Conservation (phyloP, 2,113 vertebrate species). For the Cervus canadensis region DNA sequence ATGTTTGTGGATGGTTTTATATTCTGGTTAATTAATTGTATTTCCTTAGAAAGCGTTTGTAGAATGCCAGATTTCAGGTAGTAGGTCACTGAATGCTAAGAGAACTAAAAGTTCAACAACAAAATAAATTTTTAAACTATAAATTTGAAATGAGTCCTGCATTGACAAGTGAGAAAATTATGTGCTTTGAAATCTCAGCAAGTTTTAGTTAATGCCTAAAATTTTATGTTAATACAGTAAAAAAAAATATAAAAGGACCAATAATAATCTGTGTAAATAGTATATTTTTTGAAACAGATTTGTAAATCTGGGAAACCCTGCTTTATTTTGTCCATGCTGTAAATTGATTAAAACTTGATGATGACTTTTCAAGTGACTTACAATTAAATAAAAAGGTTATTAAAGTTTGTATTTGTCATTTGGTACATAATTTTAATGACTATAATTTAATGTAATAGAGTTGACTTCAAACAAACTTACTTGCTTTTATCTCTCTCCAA, state of each 20-base stretch:
- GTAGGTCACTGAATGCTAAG: not conserved
- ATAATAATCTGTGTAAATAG: not conserved
- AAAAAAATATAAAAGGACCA: not conserved
- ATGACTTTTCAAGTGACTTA: not conserved
- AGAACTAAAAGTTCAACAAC: not conserved
- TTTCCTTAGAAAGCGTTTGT: not conserved
- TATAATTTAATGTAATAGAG: not conserved
- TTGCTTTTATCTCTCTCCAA: not conserved
- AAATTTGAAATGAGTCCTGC: not conserved
- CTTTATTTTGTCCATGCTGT: not conserved
- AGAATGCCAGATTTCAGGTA: not conserved
- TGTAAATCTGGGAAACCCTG: not conserved
- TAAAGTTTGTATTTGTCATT: not conserved
- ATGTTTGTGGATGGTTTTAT: not conserved
- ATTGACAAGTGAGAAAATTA: not conserved
- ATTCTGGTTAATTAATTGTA: not conserved
- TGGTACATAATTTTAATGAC: not conserved
- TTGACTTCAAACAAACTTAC: not conserved
- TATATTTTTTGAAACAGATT: not conserved
- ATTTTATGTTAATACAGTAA: not conserved
- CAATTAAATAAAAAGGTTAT: not conserved
- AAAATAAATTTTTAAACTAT: not conserved
- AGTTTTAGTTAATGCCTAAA: not conserved
- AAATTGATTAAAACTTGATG: not conserved
- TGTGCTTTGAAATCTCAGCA: not conserved